Evolutionary conservation across 2,888 invertebrate species (phyloP), one percentile per base, ranked within the genome.

Genomic region (Volucella bombylans): DNA sequence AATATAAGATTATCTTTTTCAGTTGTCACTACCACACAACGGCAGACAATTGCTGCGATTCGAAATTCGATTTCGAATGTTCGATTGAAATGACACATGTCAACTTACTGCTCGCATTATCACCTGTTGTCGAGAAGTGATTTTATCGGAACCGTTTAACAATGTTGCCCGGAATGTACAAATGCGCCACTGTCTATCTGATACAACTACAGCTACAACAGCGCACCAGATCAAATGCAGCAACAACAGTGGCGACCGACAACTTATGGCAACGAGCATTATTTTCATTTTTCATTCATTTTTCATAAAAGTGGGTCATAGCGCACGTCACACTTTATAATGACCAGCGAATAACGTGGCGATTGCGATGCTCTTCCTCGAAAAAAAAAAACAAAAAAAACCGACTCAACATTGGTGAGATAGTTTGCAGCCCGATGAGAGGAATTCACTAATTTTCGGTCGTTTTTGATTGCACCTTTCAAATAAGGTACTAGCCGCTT

Each of bases 61-160:
- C 49, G 76, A 76, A 71, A 80, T 69, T 77, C 72, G 77, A 72
- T 65, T 80, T 83, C 83, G 74, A 74, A 52, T 31, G 31, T 83
- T 76, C 65, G 71, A 85, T 62, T 62, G 15, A 67, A 65, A 41
- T 81, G 81, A 85, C 85, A 85, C 62, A 62, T 81, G 85, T 81
- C 85, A 81, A 81, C 85, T 85, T 76, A 81, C 80, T 81, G 68
- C 76, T 77, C 52, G 52, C 76, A 81, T 77, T 81, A 81, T 81
- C 85, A 85, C 85, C 76, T 81, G 85, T 59, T 82, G 78, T 65
- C 71, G 59, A 38, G 73, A 64, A 59, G 57, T 59, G 83, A 83
- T 80, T 65, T 74, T 74, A 83, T 83, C 83, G 43, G 65, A 71
- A 71, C 18, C 78, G 61, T 77, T 82, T 52, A 71, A 69, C 64